Evolutionary conservation across 2,113 vertebrate genomes (phyloP), one percentile per base, ranked within the genome.

Genomic region (Willisornis vidua): DNA sequence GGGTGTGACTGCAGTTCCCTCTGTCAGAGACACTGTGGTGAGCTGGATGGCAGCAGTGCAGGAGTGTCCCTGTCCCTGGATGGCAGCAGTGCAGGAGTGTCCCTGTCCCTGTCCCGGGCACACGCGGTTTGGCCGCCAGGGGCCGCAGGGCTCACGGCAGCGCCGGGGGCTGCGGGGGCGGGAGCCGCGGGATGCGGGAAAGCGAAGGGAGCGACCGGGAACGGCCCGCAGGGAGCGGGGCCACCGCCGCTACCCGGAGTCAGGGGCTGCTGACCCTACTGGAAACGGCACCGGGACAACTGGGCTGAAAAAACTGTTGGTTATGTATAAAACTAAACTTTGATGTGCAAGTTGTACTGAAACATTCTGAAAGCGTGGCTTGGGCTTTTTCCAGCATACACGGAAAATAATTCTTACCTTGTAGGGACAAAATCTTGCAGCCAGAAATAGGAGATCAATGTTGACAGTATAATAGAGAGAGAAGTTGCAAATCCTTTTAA

Each of bases 401-500:
- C 12, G 31, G 62, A 63, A 81, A 95, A 39, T 72, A 82, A 54
- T 65, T 77, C 95, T 95, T 99, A 99, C 99, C 99, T 98, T 23
- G 99, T 99, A 77, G 99, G 99, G 57, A 98, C 98, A 93, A 99
- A 99, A 97, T 99, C 99, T 97, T 99, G 98, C 41, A 99, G 98
- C 99, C 98, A 99, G 97, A 99, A 99, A 96, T 99, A 99, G 41
- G 99, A 99, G 94, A 99, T 99, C 52, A 99, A 54, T 12, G 99
- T 99, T 79, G 99, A 99, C 94, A 99, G 98, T 97, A 99, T 99
- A 97, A 99, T 99, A 91, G 99, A 99, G 67, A 99, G 98, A 51
- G 99, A 99, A 11, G 99, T 99, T 51, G 99, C 99, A 82, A 99
- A 99, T 96, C 99, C 99, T 97, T 99, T 99, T 96, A 99, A 98